Percentiles rank a stretch among this genome's conserved stretches.
phyloP scores from a whole-genome alignment of 2,113 vertebrate genomes.

The Dasyornis broadbenti region DNA sequence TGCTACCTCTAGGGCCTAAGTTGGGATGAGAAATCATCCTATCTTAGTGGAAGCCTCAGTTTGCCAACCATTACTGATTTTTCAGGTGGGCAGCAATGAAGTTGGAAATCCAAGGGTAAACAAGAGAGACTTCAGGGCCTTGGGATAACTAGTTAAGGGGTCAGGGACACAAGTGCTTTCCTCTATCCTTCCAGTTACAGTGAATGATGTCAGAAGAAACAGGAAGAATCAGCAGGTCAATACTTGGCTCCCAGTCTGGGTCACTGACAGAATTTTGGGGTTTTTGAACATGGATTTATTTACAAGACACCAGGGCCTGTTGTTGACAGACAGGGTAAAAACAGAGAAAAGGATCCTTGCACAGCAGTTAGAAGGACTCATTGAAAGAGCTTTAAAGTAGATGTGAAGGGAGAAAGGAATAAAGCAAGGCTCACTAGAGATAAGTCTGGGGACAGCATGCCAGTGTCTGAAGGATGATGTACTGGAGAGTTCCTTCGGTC shows the following conservation, averaged over 20 bases:
- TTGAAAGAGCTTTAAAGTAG: background rate
- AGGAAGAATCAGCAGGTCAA: background rate
- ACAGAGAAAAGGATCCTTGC: background rate
- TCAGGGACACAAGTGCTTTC: background rate
- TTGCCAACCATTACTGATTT: background rate
- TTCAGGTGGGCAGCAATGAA: background rate
- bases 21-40: background rate
- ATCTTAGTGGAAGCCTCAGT: background rate
- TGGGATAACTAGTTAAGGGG: background rate
- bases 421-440: background rate
- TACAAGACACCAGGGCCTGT: background rate
- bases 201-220: background rate
- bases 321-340: background rate
- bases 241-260: background rate
- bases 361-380: background rate
- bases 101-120: background rate
- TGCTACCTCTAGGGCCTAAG: background rate
- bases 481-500: background rate
- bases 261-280: background rate
- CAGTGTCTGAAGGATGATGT: background rate
- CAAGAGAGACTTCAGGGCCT: background rate
- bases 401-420: background rate
- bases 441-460: background rate
- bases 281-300: background rate
- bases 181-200: background rate